Evolutionary conservation across 2,113 vertebrate species (phyloP).

Genomic region (Artemisiospiza belli): DNA sequence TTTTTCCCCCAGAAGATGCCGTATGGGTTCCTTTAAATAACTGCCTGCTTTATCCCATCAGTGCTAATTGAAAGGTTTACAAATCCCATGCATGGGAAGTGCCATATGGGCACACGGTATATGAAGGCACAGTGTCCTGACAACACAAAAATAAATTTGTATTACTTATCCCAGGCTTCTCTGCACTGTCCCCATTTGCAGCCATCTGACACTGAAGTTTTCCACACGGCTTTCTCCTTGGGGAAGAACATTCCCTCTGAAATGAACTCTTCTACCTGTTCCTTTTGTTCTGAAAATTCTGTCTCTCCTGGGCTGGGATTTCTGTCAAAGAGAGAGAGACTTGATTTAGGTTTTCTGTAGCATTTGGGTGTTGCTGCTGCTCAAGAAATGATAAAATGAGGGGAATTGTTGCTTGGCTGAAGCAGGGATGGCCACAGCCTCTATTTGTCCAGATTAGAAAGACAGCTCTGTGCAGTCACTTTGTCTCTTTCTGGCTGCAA

Average conservation of each 20-base stretch:
- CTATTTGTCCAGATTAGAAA: background rate
- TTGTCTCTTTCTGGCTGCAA: background rate
- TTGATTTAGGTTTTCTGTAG: background rate
- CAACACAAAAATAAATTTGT: conserved; percentile 53
- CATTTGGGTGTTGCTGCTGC: background rate
- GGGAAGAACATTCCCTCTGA: background rate
- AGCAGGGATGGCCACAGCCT: background rate
- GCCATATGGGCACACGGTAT: conserved; percentile 46
- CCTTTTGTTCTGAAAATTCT: background rate
- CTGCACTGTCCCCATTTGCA: conserved; percentile 30
- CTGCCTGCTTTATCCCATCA: conserved; percentile 19
- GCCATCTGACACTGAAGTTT: background rate
- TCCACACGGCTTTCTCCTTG: rapidly evolving
- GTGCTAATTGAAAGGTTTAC: conserved; percentile 50
- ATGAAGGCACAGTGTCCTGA: conserved; percentile 58
- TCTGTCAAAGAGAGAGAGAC: background rate
- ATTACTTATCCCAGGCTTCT: conserved; percentile 16
- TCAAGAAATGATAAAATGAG: background rate
- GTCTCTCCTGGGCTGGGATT: background rate
- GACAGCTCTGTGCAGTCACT: background rate
- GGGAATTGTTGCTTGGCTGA: background rate
- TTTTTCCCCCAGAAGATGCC: background rate
- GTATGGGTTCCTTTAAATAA: conserved; percentile 55
- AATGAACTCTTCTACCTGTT: background rate
- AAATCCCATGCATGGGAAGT: conserved; percentile 26